Base-by-base conservation (phyloP, 2,888 invertebrate species). In the Apamea sordens region DNA sequence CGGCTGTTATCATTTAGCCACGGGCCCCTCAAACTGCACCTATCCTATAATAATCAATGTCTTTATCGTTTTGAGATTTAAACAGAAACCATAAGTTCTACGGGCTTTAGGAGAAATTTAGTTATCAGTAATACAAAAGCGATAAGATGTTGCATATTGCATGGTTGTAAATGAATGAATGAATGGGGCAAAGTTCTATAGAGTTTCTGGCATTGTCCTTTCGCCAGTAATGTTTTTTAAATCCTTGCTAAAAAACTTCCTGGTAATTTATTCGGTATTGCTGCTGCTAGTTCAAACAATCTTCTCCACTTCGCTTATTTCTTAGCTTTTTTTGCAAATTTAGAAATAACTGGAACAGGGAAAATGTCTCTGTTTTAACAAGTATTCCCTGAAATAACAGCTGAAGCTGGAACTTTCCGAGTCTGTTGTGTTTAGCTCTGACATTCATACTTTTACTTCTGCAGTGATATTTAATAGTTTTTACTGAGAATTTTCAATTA, bases 331-430 rank as follows among this genome's bases (percentile, higher is more conserved):
- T 61, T 73, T 59, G 10, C 36, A 6, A 80, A 83, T 59, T 56
- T 73, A 64, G 41, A 69, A 76, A 82, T 70, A 70, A 36, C 41
- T 41, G 21, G 41, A 24, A 59, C 18, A 36, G 0, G 44, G 64
- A 28, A 71, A 85, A 11, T 24, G 32, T 53, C 41, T 50, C 24
- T 59, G 59, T 75, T 28, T 28, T 18, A 50, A 73, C 68, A 44
- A 74, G 28, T 64, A 28, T 75, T 69, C 7, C 15, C 73, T 77
- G 64, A 86, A 83, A 74, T 73, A 74, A 75, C 28, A 41, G n/a
- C 36, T n/a, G 15, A 47, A 78, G 47, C 41, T 28, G 11, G 53
- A 61, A 82, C 21, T 82, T 75, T 70, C 32, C 28, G 0, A 18
- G 47, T 53, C 21, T 70, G 36, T 80, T 82, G 15, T 81, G 36